A percentile compares a stretch with the other conserved stretches of the same genome.
These are phyloP conservation scores for Cryptotermes secundus DNA, from an alignment of 1,140 invertebrate species.

Conservation along the genomic window DNA sequence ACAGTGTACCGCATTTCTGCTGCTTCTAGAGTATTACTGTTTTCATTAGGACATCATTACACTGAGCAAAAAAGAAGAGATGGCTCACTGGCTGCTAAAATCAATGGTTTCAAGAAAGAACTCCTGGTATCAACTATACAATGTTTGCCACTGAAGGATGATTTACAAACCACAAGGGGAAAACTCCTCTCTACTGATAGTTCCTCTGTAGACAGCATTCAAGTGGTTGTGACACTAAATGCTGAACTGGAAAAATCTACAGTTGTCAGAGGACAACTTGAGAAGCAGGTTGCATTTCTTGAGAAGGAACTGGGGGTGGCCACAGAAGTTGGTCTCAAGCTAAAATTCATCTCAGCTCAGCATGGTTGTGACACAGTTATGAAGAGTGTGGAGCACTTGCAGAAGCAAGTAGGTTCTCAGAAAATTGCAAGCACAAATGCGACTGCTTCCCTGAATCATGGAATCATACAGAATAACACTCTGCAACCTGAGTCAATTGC, in stretches of 20 bases:
- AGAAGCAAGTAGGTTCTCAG: constrained; percentile 45
- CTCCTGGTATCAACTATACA: constrained; percentile 36
- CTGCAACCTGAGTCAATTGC: constrained; percentile 26
- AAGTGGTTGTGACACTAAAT: not conserved
- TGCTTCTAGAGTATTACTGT: constrained; percentile 64
- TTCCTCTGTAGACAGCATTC: not conserved
- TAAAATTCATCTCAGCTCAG: constrained; percentile 56
- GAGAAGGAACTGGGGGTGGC: constrained; percentile 49
- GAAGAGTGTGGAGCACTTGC: constrained; percentile 46
- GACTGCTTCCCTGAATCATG: constrained; percentile 50
- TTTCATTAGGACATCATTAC: constrained; percentile 74
- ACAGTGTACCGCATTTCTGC: constrained; percentile 54
- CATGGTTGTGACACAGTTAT: constrained; percentile 46
- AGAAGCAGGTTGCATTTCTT: constrained; percentile 34
- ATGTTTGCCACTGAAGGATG: constrained; percentile 36
- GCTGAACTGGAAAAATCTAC: constrained; percentile 17
- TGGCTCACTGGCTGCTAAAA: constrained; percentile 55
- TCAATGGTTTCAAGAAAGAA: constrained; percentile 60
- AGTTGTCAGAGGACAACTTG: constrained; percentile 1
- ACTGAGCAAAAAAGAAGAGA: constrained; percentile 68
- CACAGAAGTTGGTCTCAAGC: constrained; percentile 47
- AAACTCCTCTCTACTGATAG: not conserved
- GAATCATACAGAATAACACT: constrained; percentile 48
- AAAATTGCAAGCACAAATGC: constrained; percentile 46
- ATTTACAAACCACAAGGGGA: constrained; percentile 28